These are phyloP conservation scores for Oreonectes daqikongensis DNA, from an alignment of 2,797 vertebrate genomes.

Conservation along the genomic window DNA sequence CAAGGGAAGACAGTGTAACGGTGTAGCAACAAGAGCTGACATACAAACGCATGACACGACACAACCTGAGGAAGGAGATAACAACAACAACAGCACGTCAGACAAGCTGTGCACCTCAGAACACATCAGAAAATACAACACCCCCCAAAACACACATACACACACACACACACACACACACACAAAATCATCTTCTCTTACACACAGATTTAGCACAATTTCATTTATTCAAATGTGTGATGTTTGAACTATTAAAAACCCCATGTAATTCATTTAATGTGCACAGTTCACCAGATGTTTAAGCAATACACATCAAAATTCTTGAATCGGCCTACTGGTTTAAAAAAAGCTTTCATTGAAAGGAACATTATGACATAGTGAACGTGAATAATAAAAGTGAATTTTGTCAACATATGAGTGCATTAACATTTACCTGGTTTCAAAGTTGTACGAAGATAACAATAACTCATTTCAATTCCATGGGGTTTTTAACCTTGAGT, in stretches of 20 bases:
- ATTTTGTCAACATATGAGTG: neutral
- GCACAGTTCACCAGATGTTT: neutral
- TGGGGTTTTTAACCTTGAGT: neutral
- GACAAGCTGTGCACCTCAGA: slow-evolving; percentile 54
- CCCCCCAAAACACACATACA: slow-evolving; percentile 37
- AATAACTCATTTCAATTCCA: neutral
- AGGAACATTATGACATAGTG: no score
- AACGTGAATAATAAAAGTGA: no score
- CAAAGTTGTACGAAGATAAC: neutral
- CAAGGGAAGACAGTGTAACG: slow-evolving; percentile 57
- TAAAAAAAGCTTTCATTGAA: neutral
- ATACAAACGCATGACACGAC: slow-evolving; percentile 74
- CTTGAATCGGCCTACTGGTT: no score
- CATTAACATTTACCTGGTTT: neutral
- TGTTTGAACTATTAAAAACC: neutral
- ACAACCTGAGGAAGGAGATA: slow-evolving; percentile 75
- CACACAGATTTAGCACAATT: slow-evolving; percentile 19
- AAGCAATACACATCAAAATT: neutral
- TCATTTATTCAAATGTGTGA: slow-evolving; percentile 17
- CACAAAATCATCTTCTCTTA: slow-evolving; percentile 22
- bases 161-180: slow-evolving; percentile 39
- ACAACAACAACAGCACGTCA: slow-evolving; percentile 67
- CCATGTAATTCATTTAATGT: neutral
- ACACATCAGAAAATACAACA: slow-evolving; percentile 43
- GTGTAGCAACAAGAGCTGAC: slow-evolving; percentile 72